Base-by-base conservation (phyloP, 92 coral and sea anemone genomes). In the Palythoa caribaeorum region DNA sequence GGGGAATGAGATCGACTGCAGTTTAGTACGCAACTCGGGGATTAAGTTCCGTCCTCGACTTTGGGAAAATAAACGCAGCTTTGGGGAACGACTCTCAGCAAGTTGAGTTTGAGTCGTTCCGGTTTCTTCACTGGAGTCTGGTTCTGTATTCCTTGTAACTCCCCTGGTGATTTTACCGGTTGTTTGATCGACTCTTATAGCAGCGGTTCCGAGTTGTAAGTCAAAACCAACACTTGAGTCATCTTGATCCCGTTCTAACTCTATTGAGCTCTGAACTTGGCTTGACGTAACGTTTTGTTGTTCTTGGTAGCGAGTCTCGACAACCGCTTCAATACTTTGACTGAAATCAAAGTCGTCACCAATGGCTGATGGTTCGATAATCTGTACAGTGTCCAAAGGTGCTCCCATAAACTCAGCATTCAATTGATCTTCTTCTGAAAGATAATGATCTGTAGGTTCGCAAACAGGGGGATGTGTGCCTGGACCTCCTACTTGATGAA, bases 21-120 rank as follows among this genome's bases (percentile, higher is more conserved):
- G 77, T 91, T 95, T 97, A 81, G 81, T 97, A 79, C 98, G 98
- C 89, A 97, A 85, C 71, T 97, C 99, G 12, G 99, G 97, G 73
- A 97, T 87, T 38, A 94, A 73, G 21, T 96, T 93, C 50, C 96
- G 90, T 73, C 99, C 94, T 62, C 96, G 93, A 71, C 94, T 92
- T 86, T 96, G 99, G 85, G 95, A 95, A 73, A 97, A 97, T 14
- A 95, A 71, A 83, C 96, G 94, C 72, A 92, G 85, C 39, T 90
- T 95, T 3, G 91, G 85, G 20, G 91, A 85, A 5, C 92, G 86
- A 73, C 89, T 93, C 38, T 93, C 93, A 6, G 92, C 48, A 21
- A 81, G 37, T 66, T 81, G 86, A 50, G 48, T 40, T 19, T 81
- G 86, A 37, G 50, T 52, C 40, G 86, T n/a, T 17, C 63, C 76